A percentile compares a stretch with the other conserved stretches of the same genome.
Conservation (phyloP, 2,113 vertebrate species). For the Lagopus leucura region DNA sequence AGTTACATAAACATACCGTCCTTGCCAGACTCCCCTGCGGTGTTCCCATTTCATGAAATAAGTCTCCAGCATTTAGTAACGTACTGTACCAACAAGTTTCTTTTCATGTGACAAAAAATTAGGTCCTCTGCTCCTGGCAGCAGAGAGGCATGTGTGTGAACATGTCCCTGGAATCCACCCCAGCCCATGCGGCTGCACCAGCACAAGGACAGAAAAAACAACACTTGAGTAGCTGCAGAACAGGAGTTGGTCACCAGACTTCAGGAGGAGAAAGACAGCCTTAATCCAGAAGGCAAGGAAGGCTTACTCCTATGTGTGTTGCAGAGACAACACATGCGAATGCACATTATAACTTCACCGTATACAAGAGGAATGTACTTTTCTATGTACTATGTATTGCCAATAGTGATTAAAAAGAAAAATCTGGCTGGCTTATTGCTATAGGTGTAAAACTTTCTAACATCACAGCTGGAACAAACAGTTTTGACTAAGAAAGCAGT, state of each 20-base stretch:
- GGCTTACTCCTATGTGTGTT: not conserved
- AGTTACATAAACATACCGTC: conserved; percentile 67
- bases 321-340: not conserved
- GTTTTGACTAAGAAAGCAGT: not conserved
- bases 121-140: conserved; percentile 36
- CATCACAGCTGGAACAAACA: not conserved
- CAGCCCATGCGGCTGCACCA: not conserved
- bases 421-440: not conserved
- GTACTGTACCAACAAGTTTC: conserved; percentile 52
- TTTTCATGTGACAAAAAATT: conserved; percentile 54
- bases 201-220: not conserved
- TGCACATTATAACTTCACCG: not conserved
- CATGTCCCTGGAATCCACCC: conserved; percentile 26
- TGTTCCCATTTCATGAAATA: conserved; percentile 58
- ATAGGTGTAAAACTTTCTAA: not conserved
- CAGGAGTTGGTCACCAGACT: not conserved
- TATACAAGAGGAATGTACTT: not conserved
- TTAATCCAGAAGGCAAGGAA: not conserved
- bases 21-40: conserved; percentile 68
- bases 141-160: conserved; percentile 16
- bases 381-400: not conserved
- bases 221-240: not conserved
- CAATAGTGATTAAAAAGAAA: not conserved
- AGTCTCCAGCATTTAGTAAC: conserved; percentile 57
- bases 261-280: not conserved